phyloP scores from a whole-genome alignment of 2,888 invertebrate species.

The Orgyia antiqua region DNA sequence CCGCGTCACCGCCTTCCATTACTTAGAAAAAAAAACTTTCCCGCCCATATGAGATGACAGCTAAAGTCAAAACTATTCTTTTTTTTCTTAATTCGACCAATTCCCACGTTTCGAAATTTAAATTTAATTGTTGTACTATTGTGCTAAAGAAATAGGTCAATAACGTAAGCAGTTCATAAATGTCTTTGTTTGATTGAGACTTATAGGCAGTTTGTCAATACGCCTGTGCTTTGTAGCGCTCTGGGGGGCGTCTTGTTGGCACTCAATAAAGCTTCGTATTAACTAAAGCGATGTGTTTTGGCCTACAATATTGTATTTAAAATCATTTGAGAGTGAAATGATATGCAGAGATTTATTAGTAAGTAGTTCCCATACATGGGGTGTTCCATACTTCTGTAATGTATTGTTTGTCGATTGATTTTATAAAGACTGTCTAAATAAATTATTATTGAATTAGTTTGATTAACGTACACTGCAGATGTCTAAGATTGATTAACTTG shows the following conservation, averaged over 20 bases:
- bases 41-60: conserved; percentile 60
- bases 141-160: conserved; percentile 73
- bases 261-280: conserved; percentile 38
- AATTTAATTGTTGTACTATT: conserved; percentile 71
- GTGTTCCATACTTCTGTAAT: conserved; percentile 15
- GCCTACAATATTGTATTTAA: conserved; percentile 45
- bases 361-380: conserved; percentile 48
- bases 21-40: conserved; percentile 38
- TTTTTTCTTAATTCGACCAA: conserved; percentile 62
- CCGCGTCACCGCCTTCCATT: conserved; percentile 37
- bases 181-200: conserved; percentile 67
- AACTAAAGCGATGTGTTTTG: conserved; percentile 48
- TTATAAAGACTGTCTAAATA: conserved; percentile 12
- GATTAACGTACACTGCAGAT: background rate
- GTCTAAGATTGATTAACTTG: no score
- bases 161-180: conserved; percentile 57
- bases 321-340: conserved; percentile 67
- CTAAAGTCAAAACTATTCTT: conserved; percentile 53
- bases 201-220: conserved; percentile 76
- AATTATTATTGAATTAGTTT: conserved; percentile 6
- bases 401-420: conserved; percentile 24
- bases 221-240: conserved; percentile 41
- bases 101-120: conserved; percentile 71
- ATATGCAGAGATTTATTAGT: conserved; percentile 71
- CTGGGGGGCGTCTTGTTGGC: conserved; percentile 49